phyloP scores from a whole-genome alignment of 2,888 invertebrate species.

The Asteroscopus sphinx region DNA sequence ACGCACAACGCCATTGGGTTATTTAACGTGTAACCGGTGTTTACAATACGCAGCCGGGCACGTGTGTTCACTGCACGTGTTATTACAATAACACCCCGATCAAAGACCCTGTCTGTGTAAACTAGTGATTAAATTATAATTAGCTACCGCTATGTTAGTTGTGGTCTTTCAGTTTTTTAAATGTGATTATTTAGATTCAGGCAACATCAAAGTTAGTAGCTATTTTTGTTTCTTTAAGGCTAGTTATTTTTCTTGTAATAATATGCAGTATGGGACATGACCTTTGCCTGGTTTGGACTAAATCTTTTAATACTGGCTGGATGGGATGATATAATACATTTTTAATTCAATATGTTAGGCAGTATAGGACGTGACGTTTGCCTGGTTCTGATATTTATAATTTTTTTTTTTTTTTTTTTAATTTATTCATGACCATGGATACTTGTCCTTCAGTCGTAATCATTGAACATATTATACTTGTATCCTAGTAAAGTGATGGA shows the following conservation, averaged over 20 bases:
- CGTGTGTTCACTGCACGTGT: constrained; percentile 75
- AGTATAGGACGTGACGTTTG: constrained; percentile 16
- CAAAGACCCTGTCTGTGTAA: constrained; percentile 77
- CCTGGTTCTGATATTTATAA: constrained; percentile 12
- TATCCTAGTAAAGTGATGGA: no score
- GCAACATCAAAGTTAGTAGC: constrained; percentile 32
- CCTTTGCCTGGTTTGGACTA: no score
- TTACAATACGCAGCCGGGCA: constrained; percentile 67
- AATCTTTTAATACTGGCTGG: constrained; percentile 5
- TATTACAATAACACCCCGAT: constrained; percentile 81
- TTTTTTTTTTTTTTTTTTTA: no score
- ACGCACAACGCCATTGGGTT: constrained; percentile 51
- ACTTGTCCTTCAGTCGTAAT: no score
- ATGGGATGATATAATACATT: not conserved
- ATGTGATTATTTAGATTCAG: constrained; percentile 40
- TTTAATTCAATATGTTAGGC: not conserved
- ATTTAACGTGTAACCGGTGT: constrained; percentile 70
- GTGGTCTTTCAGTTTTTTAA: constrained; percentile 43
- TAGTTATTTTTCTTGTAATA: no score
- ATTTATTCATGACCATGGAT: no score
- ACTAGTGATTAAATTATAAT: constrained; percentile 67
- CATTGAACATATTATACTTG: no score
- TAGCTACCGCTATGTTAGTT: constrained; percentile 46
- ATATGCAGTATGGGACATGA: no score
- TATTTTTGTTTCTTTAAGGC: not conserved